Percentiles rank a stretch among this genome's conserved stretches.
Conservation (phyloP, 1,140 invertebrate genomes). For the Leptinotarsa lineolata region DNA sequence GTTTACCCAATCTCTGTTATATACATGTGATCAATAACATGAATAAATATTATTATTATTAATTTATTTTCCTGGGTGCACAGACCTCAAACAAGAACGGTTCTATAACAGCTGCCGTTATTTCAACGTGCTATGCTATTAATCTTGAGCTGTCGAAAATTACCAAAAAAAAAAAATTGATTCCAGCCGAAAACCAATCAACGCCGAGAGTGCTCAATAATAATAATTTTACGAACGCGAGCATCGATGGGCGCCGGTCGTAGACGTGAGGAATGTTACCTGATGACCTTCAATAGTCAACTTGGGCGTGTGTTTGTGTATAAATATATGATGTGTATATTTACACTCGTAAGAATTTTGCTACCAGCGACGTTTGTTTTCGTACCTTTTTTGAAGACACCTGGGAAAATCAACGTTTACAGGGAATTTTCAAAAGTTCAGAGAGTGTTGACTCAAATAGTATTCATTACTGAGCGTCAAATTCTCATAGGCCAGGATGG, state of each 20-base stretch:
- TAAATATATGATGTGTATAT: slow-evolving; percentile 33
- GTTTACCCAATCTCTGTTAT: no score
- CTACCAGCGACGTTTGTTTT: slow-evolving; percentile 12
- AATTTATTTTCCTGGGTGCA: no score
- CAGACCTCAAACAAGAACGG: no score
- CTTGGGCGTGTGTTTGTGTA: slow-evolving; percentile 37
- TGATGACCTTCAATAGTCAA: slow-evolving; percentile 43
- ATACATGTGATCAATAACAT: no score
- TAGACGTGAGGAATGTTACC: slow-evolving; percentile 43
- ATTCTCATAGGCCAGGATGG: neutral
- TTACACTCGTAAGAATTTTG: slow-evolving; percentile 31
- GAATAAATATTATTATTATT: no score
- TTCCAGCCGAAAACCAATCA: neutral
- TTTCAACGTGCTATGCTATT: neutral
- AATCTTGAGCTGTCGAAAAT: neutral
- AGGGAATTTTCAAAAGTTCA: neutral
- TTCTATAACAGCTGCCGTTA: neutral
- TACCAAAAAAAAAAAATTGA: neutral
- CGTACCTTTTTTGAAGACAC: neutral
- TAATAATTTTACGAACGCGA: slow-evolving; percentile 45
- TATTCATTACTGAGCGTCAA: neutral
- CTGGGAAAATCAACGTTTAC: slow-evolving; percentile 5
- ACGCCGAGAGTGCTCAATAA: slow-evolving; percentile 31
- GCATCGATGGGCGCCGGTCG: slow-evolving; percentile 43
- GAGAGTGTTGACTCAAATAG: neutral